Evolutionary conservation across 2,888 invertebrate genomes (phyloP), one percentile per base, ranked within the genome.

Genomic region (Proisotoma minuta): DNA sequence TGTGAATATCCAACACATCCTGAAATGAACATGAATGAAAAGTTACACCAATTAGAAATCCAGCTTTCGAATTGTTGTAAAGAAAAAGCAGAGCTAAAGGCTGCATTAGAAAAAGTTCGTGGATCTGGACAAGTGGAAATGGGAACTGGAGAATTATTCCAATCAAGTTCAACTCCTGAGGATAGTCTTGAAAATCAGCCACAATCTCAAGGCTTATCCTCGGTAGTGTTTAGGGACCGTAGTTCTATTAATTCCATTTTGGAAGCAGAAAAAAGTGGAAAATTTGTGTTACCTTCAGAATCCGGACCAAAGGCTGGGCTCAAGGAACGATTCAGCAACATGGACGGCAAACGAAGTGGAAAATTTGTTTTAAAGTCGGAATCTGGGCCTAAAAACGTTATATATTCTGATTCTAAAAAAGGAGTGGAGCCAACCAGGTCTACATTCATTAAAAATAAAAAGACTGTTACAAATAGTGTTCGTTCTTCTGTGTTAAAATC

Each of bases 21-120:
- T 20, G 62, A 64, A 60, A 52, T 64, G 54, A 54, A 59, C 1
- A 34, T 70, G 23, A 34, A 71, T 23, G 72, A 73, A 29, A 73
- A 73, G 43, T 40, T 72, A 18, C 50, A 59, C 18, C 47, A 70
- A n/a, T 59, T 73, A 10, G 73, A 73, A 59, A 57, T 56, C 8
- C 73, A 71, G 28, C 48, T 73, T 15, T 69, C 70, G 4, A 66
- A 72, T 39, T 72, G 73, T 57, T 73, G 73, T 53, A 62, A 69
- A 51, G 72, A 73, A 53, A 73, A 73, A 39, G 73, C 73, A 2
- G 58, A 62, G 47, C 52, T 73, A 12, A 69, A 69, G 62, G 26
- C 29, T 10, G 34, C 62, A 26, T 50, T 72, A 15, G 65, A 68
- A 47, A 62, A 73, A 39, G n/a, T n/a, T n/a, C n/a, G n/a, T n/a